Evolutionary conservation across 2,888 invertebrate species (phyloP).

Genomic region (Merodon equestris): DNA sequence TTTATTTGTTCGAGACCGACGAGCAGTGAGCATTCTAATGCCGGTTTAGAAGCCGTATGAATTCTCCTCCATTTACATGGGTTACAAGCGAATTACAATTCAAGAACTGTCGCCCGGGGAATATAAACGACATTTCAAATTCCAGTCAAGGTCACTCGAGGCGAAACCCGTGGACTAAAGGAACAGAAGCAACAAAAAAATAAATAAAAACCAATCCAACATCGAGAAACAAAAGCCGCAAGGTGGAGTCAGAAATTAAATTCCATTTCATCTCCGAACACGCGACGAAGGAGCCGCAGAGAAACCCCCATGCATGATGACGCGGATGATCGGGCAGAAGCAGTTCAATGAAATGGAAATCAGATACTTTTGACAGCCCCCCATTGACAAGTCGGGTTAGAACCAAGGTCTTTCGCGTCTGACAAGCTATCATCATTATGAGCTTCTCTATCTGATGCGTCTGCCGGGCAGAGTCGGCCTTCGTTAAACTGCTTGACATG

Average conservation of each 20-base stretch:
- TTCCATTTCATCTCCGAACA: conserved; percentile 40
- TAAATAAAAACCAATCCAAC: neutral
- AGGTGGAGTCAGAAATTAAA: conserved; percentile 25
- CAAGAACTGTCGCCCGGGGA: conserved; percentile 34
- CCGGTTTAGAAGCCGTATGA: conserved; percentile 3
- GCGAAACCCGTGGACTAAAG: neutral
- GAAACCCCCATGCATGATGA: neutral
- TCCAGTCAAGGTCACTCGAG: conserved; percentile 51
- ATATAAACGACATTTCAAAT: conserved; percentile 32
- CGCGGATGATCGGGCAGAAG: neutral
- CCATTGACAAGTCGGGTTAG: conserved; percentile 7
- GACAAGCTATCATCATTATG: conserved; percentile 55
- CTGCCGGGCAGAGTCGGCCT: conserved; percentile 36
- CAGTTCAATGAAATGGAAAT: conserved; percentile 59
- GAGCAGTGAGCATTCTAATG: conserved; percentile 23
- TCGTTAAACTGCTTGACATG: conserved; percentile 63
- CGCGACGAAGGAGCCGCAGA: conserved; percentile 7
- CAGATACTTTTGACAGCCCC: conserved; percentile 60
- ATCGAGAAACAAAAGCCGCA: conserved; percentile 12
- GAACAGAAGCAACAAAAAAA: neutral
- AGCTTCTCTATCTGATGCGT: conserved; percentile 3
- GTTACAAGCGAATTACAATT: conserved; percentile 41
- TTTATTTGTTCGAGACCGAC: too few relatives aligned
- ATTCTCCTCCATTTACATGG: conserved; percentile 13
- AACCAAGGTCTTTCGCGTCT: conserved; percentile 41